A percentile compares a stretch with the other conserved stretches of the same genome.
Evolutionary conservation across 1,140 invertebrate species (phyloP).

Genomic region (Ips nitidus): DNA sequence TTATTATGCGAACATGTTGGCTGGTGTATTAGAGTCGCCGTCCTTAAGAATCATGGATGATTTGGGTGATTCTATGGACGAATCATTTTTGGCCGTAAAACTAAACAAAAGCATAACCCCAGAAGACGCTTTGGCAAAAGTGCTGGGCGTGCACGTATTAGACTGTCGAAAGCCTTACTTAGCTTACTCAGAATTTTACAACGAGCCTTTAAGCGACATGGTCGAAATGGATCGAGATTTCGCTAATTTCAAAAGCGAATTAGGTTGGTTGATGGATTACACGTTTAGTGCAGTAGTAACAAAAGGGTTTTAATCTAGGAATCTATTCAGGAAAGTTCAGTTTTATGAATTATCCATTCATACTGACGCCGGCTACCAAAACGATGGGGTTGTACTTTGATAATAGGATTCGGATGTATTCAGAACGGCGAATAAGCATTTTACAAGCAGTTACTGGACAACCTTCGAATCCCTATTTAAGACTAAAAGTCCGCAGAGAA

Average conservation of each 20-base stretch:
- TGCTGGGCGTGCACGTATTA: slow-evolving; percentile 72
- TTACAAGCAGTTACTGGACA: slow-evolving; percentile 73
- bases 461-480: slow-evolving; percentile 82
- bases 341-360: slow-evolving; percentile 89
- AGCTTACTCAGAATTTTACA: slow-evolving; percentile 88
- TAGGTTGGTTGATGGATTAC: slow-evolving; percentile 37
- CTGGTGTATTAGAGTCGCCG: slow-evolving; percentile 73
- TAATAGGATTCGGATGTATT: slow-evolving; percentile 93
- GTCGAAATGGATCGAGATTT: slow-evolving; percentile 94
- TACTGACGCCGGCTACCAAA: slow-evolving; percentile 90
- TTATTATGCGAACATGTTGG: slow-evolving; percentile 87
- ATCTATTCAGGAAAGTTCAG: slow-evolving; percentile 72
- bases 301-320: slow-evolving; percentile 9
- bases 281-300: background rate
- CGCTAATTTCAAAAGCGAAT: slow-evolving; percentile 79
- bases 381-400: slow-evolving; percentile 90
- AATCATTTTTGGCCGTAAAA: slow-evolving; percentile 43
- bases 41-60: slow-evolving; percentile 61
- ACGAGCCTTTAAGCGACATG: slow-evolving; percentile 87
- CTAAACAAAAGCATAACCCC: slow-evolving; percentile 40
- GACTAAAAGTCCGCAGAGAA: slow-evolving; percentile 78
- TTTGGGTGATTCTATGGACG: slow-evolving; percentile 46
- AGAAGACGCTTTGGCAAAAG: slow-evolving; percentile 51
- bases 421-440: slow-evolving; percentile 81
- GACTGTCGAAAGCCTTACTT: slow-evolving; percentile 82